Evolutionary conservation across 1,140 invertebrate genomes (phyloP).

Genomic region (Littorina saxatilis): DNA sequence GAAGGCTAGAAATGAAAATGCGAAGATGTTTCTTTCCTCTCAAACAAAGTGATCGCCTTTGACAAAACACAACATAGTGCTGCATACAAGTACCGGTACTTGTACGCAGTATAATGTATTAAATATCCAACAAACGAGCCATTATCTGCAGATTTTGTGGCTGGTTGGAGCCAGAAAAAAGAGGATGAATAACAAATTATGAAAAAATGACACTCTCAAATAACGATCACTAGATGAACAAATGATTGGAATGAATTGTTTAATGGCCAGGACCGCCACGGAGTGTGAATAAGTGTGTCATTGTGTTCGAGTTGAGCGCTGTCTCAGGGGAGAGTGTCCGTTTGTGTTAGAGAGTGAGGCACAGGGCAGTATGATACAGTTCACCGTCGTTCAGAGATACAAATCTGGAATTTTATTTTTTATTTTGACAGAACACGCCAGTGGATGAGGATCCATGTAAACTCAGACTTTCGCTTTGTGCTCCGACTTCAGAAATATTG

Average conservation of each 20-base stretch:
- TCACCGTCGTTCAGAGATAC: constrained; percentile 13
- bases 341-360: not conserved
- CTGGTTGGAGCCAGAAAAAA: not conserved
- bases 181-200: not conserved
- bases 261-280: no score
- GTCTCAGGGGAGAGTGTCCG: not conserved
- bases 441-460: no score
- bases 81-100: not conserved
- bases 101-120: not conserved
- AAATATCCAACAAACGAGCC: constrained; percentile 1
- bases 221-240: not conserved
- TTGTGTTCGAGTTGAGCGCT: not conserved
- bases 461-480: no score
- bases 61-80: not conserved
- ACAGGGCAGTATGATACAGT: constrained; percentile 22
- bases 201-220: not conserved
- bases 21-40: not conserved
- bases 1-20: not conserved
- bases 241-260: not conserved
- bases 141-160: not conserved
- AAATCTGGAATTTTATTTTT: no score
- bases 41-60: not conserved
- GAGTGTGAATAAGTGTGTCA: not conserved
- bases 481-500: not conserved
- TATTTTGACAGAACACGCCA: no score